Evolutionary conservation across 2,797 vertebrate species (phyloP).

Genomic region (Ispidina lecontei): DNA sequence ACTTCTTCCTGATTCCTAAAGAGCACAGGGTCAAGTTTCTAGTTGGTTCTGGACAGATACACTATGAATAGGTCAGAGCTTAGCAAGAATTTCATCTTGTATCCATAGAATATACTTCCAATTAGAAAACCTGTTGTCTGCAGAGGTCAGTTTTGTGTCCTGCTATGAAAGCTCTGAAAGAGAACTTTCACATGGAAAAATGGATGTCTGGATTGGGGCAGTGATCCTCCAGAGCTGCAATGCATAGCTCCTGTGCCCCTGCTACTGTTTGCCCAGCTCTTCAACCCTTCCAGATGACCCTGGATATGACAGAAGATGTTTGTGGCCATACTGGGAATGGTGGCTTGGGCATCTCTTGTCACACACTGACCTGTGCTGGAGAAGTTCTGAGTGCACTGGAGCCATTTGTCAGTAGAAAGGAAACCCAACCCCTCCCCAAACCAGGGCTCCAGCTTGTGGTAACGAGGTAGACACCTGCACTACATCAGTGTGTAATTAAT

Average conservation of each 20-base stretch:
- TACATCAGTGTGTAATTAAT: not conserved
- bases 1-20: not conserved
- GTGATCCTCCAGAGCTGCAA: not conserved
- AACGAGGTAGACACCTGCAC: not conserved
- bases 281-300: not conserved
- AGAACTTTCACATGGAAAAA: not conserved
- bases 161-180: not conserved
- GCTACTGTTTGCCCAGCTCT: not conserved
- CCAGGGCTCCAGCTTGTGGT: not conserved
- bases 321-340: not conserved
- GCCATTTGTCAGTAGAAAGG: not conserved
- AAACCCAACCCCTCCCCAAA: not conserved
- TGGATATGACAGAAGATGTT: not conserved
- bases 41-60: not conserved
- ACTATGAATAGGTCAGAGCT: not conserved
- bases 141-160: not conserved
- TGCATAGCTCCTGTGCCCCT: not conserved
- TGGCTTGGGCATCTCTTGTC: not conserved
- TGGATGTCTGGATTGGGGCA: not conserved
- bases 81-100: not conserved
- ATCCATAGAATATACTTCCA: not conserved
- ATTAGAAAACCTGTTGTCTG: not conserved
- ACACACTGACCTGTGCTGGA: accelerated
- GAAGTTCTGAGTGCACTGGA: not conserved
- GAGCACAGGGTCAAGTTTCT: not conserved